These are phyloP conservation scores for Scatophagus argus DNA, from an alignment of 2,113 vertebrate species.

Conservation along the genomic window DNA sequence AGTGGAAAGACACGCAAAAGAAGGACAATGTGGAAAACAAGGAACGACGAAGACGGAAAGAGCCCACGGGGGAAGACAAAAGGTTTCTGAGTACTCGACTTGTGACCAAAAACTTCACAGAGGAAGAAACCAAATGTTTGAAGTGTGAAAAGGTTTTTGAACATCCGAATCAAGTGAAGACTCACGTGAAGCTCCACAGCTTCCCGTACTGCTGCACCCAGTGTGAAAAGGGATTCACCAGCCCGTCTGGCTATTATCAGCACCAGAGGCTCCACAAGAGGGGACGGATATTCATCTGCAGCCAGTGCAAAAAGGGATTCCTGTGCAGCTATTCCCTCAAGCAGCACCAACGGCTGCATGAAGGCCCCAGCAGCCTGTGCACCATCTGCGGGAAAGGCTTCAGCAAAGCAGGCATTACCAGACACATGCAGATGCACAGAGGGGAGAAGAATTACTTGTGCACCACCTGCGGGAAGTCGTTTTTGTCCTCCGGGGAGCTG, in stretches of 20 bases:
- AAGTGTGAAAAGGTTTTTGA: constrained; percentile 68
- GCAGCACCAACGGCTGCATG: constrained; percentile 68
- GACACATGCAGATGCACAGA: constrained; percentile 76
- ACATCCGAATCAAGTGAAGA: constrained; percentile 70
- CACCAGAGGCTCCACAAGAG: constrained; percentile 73
- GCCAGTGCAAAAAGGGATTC: constrained; percentile 71
- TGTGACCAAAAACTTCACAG: constrained; percentile 53
- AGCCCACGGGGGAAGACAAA: constrained; percentile 50
- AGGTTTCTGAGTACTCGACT: constrained; percentile 61
- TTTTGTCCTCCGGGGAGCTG: constrained; percentile 75
- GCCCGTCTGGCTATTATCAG: constrained; percentile 68
- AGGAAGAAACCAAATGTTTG: constrained; percentile 58
- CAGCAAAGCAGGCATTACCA: constrained; percentile 55
- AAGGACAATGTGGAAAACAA: constrained; percentile 58
- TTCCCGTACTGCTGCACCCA: constrained; percentile 61
- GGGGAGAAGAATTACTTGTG: constrained; percentile 75
- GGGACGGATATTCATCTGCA: constrained; percentile 61
- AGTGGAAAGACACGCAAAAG: constrained; percentile 23
- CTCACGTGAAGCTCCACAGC: constrained; percentile 66
- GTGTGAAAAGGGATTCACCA: constrained; percentile 75
- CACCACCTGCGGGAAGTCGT: constrained; percentile 73
- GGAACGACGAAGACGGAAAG: constrained; percentile 5
- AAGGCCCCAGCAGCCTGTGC: constrained; percentile 61
- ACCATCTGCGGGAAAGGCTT: constrained; percentile 67
- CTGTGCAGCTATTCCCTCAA: constrained; percentile 66